Conservation (phyloP, 2,113 vertebrate species). For the Gavialis gangeticus region DNA sequence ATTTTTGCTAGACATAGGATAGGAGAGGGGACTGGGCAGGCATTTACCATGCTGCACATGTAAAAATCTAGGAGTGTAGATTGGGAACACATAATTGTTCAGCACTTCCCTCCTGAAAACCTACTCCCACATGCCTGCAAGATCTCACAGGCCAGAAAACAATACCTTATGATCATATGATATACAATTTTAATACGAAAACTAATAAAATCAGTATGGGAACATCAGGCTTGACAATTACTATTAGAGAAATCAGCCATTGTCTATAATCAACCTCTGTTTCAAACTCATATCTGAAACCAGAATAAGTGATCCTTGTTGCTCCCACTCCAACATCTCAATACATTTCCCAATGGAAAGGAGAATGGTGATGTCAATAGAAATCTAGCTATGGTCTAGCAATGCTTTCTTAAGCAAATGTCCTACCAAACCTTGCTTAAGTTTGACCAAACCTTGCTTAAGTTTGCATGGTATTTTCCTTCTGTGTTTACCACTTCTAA, state of each 20-base stretch:
- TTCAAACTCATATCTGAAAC: background rate
- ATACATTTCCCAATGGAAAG: background rate
- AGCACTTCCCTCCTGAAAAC: background rate
- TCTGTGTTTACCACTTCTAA: background rate
- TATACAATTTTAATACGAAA: background rate
- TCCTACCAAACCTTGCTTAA: background rate
- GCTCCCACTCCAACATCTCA: background rate
- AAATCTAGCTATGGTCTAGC: background rate
- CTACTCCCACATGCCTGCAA: background rate
- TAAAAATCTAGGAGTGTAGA: background rate
- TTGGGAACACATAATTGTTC: background rate
- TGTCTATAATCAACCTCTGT: background rate
- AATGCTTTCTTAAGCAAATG: background rate
- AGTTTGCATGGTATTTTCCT: background rate
- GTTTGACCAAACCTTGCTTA: background rate
- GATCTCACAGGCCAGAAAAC: background rate
- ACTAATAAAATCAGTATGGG: background rate
- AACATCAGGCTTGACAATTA: background rate
- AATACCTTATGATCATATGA: background rate
- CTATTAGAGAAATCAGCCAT: background rate
- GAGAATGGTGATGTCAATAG: background rate
- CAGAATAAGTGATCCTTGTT: background rate
- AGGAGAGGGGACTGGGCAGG: fast-evolving
- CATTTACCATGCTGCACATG: background rate
- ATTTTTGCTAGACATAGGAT: background rate